Percentiles rank a stretch among this genome's conserved stretches.
Evolutionary conservation across 2,888 invertebrate species (phyloP).

Genomic region (Archips xylosteana): DNA sequence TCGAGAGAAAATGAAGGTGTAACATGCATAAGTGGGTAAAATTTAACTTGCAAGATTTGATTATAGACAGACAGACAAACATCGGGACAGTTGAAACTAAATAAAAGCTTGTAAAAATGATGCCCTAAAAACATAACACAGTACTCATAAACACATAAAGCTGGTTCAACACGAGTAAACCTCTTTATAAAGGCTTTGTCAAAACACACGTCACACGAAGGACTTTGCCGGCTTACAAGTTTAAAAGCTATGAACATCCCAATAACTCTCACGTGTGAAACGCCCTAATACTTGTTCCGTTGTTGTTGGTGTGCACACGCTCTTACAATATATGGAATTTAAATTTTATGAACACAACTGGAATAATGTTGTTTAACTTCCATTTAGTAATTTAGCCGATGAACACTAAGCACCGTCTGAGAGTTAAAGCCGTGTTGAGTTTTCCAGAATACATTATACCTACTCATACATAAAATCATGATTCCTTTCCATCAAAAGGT

Average conservation of each 20-base stretch:
- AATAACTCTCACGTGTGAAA: conserved; percentile 48
- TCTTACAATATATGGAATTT: conserved; percentile 32
- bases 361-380: conserved; percentile 13
- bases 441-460: too few species aligned
- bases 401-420: too few species aligned
- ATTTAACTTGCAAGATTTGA: too few species aligned
- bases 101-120: too few species aligned
- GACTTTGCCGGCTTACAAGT: conserved; percentile 42
- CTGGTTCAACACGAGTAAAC: conserved; percentile 19
- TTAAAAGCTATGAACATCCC: conserved; percentile 48
- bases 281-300: conserved; percentile 46
- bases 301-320: conserved; percentile 41
- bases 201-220: conserved; percentile 26
- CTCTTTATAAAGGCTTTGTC: conserved; percentile 25
- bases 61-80: too few species aligned
- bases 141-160: conserved; percentile 1
- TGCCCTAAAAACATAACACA: too few species aligned
- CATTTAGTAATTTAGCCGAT: background rate
- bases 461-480: too few species aligned
- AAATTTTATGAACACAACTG: conserved; percentile 33
- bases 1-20: too few species aligned
- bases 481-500: too few species aligned
- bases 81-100: too few species aligned
- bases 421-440: too few species aligned
- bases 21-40: too few species aligned